Evolutionary conservation across 2,888 invertebrate genomes (phyloP).

Genomic region (Tillus elongatus): DNA sequence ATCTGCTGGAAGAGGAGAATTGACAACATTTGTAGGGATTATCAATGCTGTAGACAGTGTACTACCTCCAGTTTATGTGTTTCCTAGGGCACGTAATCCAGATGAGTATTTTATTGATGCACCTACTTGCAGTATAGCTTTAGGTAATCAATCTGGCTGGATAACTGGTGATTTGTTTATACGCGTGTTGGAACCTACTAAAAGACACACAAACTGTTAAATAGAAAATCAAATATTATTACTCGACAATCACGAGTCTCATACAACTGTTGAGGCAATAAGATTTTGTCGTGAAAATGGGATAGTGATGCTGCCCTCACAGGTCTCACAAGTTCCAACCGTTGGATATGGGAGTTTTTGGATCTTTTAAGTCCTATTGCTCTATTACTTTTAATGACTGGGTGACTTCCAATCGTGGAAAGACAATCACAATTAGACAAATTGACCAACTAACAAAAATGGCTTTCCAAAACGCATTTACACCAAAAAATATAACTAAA

Average conservation of each 20-base stretch:
- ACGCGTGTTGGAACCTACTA: constrained; percentile 25
- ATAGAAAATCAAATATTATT: constrained; percentile 24
- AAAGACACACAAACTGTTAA: constrained; percentile 16
- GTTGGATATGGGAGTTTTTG: constrained; percentile 13
- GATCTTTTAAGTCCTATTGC: constrained; percentile 12
- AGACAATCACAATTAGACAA: constrained; percentile 12
- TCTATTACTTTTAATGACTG: too few relatives aligned
- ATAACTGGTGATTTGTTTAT: constrained; percentile 21
- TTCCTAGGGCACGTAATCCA: constrained; percentile 11
- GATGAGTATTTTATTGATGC: constrained; percentile 16
- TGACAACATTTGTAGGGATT: too few relatives aligned
- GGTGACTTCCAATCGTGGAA: constrained; percentile 12
- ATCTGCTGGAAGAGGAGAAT: constrained; percentile 10
- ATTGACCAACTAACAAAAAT: constrained; percentile 8
- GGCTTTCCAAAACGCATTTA: too few relatives aligned
- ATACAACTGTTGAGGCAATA: constrained; percentile 27
- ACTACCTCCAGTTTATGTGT: constrained; percentile 13
- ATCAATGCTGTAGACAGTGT: constrained; percentile 12
- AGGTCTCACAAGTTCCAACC: too few relatives aligned
- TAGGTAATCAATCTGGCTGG: constrained; percentile 15
- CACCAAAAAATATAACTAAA: constrained; percentile 8
- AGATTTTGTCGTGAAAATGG: constrained; percentile 31
- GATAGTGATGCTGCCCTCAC: constrained; percentile 22
- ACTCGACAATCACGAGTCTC: constrained; percentile 32
- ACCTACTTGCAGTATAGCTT: constrained; percentile 14